These are phyloP conservation scores for Helogale parvula DNA, from an alignment of 2,113 vertebrate genomes.

Conservation along the genomic window DNA sequence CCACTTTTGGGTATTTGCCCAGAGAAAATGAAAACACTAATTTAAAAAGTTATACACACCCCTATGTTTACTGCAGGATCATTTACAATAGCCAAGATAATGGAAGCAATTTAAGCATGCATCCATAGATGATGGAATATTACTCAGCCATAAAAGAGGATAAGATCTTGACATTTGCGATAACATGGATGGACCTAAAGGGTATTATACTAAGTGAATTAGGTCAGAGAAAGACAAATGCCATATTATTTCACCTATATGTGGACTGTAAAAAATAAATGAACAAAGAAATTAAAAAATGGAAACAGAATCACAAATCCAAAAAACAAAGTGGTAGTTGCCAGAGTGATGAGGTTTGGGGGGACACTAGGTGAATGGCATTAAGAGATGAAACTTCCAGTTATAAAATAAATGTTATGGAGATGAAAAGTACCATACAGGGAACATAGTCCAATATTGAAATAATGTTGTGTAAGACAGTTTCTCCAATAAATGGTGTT, in stretches of 20 bases:
- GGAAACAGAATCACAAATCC: background rate
- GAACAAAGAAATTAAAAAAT: background rate
- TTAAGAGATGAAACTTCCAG: background rate
- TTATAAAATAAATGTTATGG: background rate
- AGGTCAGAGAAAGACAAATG: background rate
- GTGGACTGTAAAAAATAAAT: background rate
- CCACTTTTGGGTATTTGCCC: background rate
- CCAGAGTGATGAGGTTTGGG: background rate
- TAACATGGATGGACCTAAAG: background rate
- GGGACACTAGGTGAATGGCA: background rate
- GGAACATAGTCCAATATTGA: background rate
- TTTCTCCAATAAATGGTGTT: too few relatives aligned
- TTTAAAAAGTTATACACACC: background rate
- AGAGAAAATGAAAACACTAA: background rate
- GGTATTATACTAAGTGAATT: background rate
- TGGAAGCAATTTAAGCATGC: background rate
- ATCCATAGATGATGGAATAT: background rate
- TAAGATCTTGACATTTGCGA: background rate
- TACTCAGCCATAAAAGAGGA: background rate
- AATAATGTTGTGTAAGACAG: background rate
- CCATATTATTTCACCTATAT: background rate
- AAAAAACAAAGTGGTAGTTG: background rate
- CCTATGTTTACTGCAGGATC: background rate
- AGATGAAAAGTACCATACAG: background rate
- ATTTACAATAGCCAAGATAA: background rate